Conservation (phyloP, 1,140 invertebrate genomes). For the Drosophila equinoxialis region DNA sequence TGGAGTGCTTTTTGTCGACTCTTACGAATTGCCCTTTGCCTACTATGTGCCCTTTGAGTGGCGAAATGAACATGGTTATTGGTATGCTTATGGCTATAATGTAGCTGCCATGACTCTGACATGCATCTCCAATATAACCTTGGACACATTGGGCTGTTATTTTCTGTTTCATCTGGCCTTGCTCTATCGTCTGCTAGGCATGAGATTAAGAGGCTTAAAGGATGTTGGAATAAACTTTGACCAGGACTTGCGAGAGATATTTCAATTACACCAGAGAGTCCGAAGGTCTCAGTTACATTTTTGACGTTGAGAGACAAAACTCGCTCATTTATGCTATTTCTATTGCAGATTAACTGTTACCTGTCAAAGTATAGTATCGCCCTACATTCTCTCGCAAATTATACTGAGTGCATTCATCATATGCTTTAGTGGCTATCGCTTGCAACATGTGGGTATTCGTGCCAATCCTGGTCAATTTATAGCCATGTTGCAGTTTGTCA, state of each 20-base stretch:
- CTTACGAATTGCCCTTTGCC: constrained; percentile 64
- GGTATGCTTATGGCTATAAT: constrained; percentile 64
- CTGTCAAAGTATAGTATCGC: constrained; percentile 62
- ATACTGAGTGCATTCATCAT: constrained; percentile 77
- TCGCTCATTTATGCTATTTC: background rate
- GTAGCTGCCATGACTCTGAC: constrained; percentile 63
- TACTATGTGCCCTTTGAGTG: constrained; percentile 74
- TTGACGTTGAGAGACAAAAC: rapidly evolving
- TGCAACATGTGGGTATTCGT: constrained; percentile 55
- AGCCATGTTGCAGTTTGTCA: constrained; percentile 72
- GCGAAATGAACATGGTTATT: constrained; percentile 46
- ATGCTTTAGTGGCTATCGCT: constrained; percentile 72
- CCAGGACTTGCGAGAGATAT: constrained; percentile 40
- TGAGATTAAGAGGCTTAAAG: constrained; percentile 42
- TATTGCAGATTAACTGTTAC: constrained; percentile 47
- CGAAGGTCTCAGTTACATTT: constrained; percentile 31
- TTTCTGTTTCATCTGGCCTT: constrained; percentile 69
- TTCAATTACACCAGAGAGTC: constrained; percentile 51
- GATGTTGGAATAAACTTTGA: constrained; percentile 25
- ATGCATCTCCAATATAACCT: constrained; percentile 58
- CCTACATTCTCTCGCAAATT: constrained; percentile 67
- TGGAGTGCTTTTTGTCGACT: constrained; percentile 52
- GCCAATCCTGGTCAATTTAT: constrained; percentile 68
- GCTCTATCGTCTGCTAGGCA: constrained; percentile 57
- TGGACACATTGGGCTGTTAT: constrained; percentile 71